Percentiles rank a stretch among this genome's conserved stretches.
Evolutionary conservation across 2,113 vertebrate genomes (phyloP).

Genomic region (Ceyx margarethae): DNA sequence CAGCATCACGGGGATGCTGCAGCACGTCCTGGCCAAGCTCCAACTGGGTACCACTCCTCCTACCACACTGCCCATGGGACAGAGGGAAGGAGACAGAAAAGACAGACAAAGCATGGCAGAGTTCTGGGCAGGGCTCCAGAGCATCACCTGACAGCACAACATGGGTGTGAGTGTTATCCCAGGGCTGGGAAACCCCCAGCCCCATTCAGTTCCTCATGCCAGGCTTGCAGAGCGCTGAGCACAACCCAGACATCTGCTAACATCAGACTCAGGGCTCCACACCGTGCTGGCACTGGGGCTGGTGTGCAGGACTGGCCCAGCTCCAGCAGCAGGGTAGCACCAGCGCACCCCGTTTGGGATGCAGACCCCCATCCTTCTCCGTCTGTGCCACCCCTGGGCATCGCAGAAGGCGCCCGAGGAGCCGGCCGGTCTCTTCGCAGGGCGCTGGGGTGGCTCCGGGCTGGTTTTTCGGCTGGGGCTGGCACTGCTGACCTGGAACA

Average conservation of each 20-base stretch:
- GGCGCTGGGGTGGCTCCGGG: neutral
- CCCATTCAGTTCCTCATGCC: neutral
- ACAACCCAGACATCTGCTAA: neutral
- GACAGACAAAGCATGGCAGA: neutral
- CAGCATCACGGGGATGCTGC: neutral
- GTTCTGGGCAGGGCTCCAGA: neutral
- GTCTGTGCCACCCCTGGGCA: neutral
- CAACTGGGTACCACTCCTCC: neutral
- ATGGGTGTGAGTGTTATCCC: neutral
- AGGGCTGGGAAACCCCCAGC: neutral
- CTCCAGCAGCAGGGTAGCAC: neutral
- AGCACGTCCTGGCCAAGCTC: neutral
- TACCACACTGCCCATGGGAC: rapidly evolving
- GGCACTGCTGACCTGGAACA: neutral
- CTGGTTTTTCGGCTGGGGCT: neutral
- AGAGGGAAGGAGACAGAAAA: neutral
- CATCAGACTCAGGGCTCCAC: neutral
- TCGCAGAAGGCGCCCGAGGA: rapidly evolving
- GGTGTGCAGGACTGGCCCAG: neutral
- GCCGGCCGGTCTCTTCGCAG: neutral
- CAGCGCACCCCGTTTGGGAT: neutral
- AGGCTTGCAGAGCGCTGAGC: neutral
- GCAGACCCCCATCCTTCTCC: rapidly evolving
- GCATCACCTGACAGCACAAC: neutral
- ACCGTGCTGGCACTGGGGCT: rapidly evolving